Conservation (phyloP, 2,797 vertebrate species). For the Gymnodraco acuticeps region DNA sequence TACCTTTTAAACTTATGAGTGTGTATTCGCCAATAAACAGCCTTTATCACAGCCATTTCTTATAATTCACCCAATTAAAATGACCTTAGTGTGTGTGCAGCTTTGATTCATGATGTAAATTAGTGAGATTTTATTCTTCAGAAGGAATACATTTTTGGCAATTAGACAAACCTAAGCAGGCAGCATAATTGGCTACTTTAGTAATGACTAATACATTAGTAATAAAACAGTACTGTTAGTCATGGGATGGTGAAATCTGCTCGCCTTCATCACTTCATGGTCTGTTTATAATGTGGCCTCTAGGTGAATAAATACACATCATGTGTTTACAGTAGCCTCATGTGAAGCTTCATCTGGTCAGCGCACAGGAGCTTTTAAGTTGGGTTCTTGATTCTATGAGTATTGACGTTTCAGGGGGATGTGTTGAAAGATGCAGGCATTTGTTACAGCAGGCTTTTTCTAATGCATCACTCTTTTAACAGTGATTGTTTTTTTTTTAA, state of each 20-base stretch:
- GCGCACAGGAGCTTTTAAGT: conserved; percentile 1
- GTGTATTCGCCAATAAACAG: neutral
- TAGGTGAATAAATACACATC: conserved; percentile 10
- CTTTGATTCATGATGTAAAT: conserved; percentile 40
- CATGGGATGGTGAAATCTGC: conserved; percentile 19
- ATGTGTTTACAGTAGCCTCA: conserved; percentile 4
- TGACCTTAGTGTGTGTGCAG: conserved; percentile 4
- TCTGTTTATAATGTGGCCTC: conserved; percentile 10
- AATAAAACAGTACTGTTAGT: conserved; percentile 35
- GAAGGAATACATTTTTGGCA: conserved; percentile 31
- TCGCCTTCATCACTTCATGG: conserved; percentile 24
- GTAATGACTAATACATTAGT: conserved; percentile 35
- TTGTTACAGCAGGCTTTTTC: neutral
- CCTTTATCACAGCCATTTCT: conserved; percentile 17
- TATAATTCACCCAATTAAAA: conserved; percentile 28
- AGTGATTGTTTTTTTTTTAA: neutral
- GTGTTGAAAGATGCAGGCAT: neutral
- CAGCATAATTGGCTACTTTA: conserved; percentile 36
- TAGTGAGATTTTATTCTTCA: conserved; percentile 25
- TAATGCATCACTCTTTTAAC: neutral
- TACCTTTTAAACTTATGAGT: conserved; percentile 5
- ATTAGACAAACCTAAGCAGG: conserved; percentile 32
- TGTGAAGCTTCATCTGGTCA: conserved; percentile 18
- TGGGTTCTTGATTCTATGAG: conserved; percentile 1
- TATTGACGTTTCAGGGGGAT: neutral